Percentiles rank a stretch among this genome's conserved stretches.
Evolutionary conservation across 2,113 vertebrate genomes (phyloP).

Genomic region (Anthoscopus minutus): DNA sequence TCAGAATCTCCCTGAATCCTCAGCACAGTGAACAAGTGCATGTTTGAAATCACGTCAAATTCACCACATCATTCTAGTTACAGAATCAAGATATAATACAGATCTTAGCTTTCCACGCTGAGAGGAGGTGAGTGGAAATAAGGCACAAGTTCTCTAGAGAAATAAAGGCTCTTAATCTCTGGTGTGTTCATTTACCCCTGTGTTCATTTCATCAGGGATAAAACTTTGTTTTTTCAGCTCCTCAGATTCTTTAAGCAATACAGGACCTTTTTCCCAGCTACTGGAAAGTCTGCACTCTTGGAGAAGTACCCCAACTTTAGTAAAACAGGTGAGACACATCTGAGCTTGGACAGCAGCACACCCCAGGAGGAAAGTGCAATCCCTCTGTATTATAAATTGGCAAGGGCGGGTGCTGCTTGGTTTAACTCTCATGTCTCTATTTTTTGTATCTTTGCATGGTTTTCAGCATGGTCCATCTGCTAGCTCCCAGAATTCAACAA

Average conservation of each 20-base stretch:
- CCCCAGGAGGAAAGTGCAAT: neutral
- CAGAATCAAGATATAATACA: neutral
- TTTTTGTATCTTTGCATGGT: neutral
- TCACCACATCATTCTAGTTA: neutral
- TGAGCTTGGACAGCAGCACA: neutral
- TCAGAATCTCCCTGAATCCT: neutral
- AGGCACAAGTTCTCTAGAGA: neutral
- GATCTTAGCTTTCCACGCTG: neutral
- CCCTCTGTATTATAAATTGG: neutral
- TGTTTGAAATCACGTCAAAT: neutral
- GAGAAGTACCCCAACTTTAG: neutral
- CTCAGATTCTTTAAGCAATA: neutral
- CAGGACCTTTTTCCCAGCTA: neutral
- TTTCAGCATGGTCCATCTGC: neutral
- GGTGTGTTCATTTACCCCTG: neutral
- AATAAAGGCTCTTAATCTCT: neutral
- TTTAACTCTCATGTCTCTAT: neutral
- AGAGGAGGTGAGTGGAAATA: neutral
- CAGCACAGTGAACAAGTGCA: neutral
- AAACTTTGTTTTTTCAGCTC: neutral
- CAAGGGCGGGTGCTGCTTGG: fast-evolving
- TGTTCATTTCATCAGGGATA: neutral
- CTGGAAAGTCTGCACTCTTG: neutral
- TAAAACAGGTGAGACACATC: neutral
- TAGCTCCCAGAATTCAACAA: neutral